Evolutionary conservation across 30 jellyfish, hydroid and myxozoan species (phyloP), one percentile per base, ranked within the genome.

Genomic region (Chrysaora quinquecirrha): DNA sequence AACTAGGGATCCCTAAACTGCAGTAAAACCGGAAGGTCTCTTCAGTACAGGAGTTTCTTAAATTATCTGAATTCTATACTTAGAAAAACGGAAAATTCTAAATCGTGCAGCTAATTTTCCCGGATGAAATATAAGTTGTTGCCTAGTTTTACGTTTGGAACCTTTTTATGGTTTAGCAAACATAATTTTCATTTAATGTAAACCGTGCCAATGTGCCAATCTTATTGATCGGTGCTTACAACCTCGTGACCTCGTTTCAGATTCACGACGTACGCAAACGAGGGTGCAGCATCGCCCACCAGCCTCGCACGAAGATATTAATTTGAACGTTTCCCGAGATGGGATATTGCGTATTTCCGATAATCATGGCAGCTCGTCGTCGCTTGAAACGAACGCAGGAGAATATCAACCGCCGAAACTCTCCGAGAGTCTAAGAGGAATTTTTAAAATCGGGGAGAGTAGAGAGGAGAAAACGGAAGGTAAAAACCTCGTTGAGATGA

Each of bases 291-390:
- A 6, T 38, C 54, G 54, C 14, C 11, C 54, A 20, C 68, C 6
- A 3, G 68, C 25, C 68, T 52, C 68, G 29, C 68, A 52, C 68
- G 29, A 52, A 25, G 68, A 52, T 25, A 52, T 52, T 3, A 4
- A 52, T 2, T 25, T 52, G 25, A 16, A 20, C 19, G 29, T 19
- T 16, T 20, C 68, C 24, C 9, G 19, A 2, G 68, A 52, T 10
- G 29, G 24, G 19, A 52, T 52, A 12, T 52, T 20, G 29, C 68
- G 29, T 19, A 10, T 20, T 16, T 10, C 68, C 25, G 77, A 62
- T 28, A 69, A 43, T 85, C 68, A 75, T 48, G 92, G 65, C 46
- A 82, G 92, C 80, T 61, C 56, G 30, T 66, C 92, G 62, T 82
- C 92, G 22, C 48, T 82, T 27, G 92, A 82, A 25, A 49, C 92